Conservation (phyloP, 1,140 invertebrate species). For the Monomorium pharaonis region DNA sequence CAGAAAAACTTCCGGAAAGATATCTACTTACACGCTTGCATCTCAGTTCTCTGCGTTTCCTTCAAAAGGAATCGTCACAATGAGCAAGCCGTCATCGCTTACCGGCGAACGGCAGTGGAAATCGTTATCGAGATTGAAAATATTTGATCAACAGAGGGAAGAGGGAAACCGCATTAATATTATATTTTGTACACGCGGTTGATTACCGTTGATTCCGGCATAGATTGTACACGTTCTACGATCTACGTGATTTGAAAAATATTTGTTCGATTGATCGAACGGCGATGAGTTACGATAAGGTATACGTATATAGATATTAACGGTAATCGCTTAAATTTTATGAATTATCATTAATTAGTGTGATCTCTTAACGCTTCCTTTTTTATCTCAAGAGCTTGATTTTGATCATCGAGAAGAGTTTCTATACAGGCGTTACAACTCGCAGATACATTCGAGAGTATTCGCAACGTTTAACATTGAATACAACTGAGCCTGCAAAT, state of each 20-base stretch:
- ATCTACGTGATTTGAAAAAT: conserved; percentile 50
- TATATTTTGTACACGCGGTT: conserved; percentile 43
- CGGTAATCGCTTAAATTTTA: conserved; percentile 34
- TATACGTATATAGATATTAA: conserved; percentile 31
- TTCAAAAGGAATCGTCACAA: background rate
- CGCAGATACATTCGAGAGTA: conserved; percentile 3
- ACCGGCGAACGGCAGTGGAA: background rate
- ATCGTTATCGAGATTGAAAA: conserved; percentile 5
- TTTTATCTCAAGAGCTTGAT: conserved; percentile 29
- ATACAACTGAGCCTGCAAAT: background rate
- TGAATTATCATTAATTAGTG: conserved; percentile 35
- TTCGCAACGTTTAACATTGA: background rate
- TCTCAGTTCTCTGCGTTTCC: background rate
- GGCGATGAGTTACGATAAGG: conserved; percentile 28
- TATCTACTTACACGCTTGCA: background rate
- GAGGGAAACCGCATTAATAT: conserved; percentile 13
- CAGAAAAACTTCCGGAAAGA: background rate
- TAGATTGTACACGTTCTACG: conserved; percentile 7
- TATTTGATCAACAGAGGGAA: background rate
- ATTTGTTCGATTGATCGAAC: conserved; percentile 42
- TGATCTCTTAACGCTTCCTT: conserved; percentile 27
- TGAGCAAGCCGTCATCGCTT: conserved; percentile 27
- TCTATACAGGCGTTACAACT: conserved; percentile 31
- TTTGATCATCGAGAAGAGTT: conserved; percentile 53
- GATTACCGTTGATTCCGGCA: conserved; percentile 14